Evolutionary conservation across 2,113 vertebrate species (phyloP), one percentile per base, ranked within the genome.

Genomic region (Alligator mississippiensis): DNA sequence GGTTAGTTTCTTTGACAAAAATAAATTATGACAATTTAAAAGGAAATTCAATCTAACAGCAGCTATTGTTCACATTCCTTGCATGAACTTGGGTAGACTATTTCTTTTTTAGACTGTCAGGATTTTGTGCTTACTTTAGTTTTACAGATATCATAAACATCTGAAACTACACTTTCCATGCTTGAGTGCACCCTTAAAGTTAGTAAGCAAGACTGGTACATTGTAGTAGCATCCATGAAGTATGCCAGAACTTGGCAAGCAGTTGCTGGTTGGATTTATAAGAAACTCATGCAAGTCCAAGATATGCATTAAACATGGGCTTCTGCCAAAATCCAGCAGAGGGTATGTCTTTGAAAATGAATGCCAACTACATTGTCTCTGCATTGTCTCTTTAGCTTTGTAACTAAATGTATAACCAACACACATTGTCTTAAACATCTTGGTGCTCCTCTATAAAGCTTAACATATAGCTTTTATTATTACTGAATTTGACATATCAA

Each of bases 191-290:
- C 58, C 77, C 77, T 77, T 92, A 70, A 76, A 72, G 10, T 60
- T 80, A 55, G 3, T 30, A 85, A 89, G 13, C 2, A 92, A 90
- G 57, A 84, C 25, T 85, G 13, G 88, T 84, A 87, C 75, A 93
- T 2, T 11, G 60, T 74, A 59, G 82, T 82, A 95, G 58, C 14
- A 95, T 88, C 80, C 22, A n/a, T 57, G 80, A 47, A 91, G 74
- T 62, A 86, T 85, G 88, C 75, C 63, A 96, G 68, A 25, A 87
- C 27, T 94, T 95, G 79, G 55, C 75, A 76, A 64, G 5, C 18
- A 88, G 82, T 72, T 64, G 30, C 57, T 90, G 61, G 22, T 70
- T 87, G 77, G 63, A 96, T 94, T 96, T 95, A 90, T 4, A 89
- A 85, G 85, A 88, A 76, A 18, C 28, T 34, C 58, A 90, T 1